Evolutionary conservation across 2,888 invertebrate species (phyloP).

Genomic region (Hetaerina titia): DNA sequence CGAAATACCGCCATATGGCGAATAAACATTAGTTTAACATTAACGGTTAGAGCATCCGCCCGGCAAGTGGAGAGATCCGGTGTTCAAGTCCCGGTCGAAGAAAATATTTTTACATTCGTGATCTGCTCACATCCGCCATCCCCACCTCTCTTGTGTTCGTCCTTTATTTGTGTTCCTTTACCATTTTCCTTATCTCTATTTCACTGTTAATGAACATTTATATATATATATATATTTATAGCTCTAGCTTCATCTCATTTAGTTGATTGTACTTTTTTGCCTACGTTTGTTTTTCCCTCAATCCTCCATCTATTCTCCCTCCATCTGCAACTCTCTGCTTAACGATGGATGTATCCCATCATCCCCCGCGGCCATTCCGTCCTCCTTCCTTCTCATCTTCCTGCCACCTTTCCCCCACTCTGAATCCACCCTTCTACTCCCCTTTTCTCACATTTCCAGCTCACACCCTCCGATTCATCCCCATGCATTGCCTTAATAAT

Average conservation of each 20-base stretch:
- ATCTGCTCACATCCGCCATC: no score
- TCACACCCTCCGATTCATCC: background rate
- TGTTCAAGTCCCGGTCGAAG: no score
- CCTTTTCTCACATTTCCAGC: conserved; percentile 55
- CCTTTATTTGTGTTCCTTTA: no score
- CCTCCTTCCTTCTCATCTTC: background rate
- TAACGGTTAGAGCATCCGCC: no score
- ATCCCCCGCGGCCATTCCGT: background rate
- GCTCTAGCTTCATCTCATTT: background rate
- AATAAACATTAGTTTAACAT: no score
- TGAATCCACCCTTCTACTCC: conserved; percentile 13
- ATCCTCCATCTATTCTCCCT: background rate
- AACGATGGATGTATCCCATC: conserved; percentile 18
- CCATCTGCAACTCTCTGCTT: background rate
- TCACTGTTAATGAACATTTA: no score
- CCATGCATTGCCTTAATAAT: conserved; percentile 18
- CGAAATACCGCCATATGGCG: no score
- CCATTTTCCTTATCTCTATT: no score
- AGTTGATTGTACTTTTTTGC: background rate
- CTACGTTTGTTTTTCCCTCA: background rate
- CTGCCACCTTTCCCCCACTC: background rate
- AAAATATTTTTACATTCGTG: no score
- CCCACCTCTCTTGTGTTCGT: no score
- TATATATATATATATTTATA: no score
- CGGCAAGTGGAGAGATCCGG: no score